A percentile compares a stretch with the other conserved stretches of the same genome.
Conservation (phyloP, 2,113 vertebrate species). For the Gnathonemus echidnorhynchus region DNA sequence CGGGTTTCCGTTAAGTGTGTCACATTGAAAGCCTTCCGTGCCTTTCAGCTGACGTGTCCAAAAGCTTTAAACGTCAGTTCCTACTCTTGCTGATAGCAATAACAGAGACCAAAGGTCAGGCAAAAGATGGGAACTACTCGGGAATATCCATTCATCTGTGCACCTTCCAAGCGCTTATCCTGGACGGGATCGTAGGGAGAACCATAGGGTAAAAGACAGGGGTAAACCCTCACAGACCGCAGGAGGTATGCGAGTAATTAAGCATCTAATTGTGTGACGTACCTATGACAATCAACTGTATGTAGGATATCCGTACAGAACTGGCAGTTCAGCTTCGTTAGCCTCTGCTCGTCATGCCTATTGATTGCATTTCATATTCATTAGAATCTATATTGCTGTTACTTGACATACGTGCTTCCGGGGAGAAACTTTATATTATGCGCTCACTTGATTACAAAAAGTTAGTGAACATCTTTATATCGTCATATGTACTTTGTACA, state of each 20-base stretch:
- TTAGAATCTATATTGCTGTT: background rate
- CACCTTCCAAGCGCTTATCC: background rate
- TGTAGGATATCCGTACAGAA: background rate
- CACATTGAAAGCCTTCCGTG: conserved; percentile 48
- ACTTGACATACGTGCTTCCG: background rate
- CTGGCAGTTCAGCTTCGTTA: background rate
- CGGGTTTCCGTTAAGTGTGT: conserved; percentile 41
- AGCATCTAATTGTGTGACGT: background rate
- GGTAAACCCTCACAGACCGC: background rate
- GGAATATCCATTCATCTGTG: background rate
- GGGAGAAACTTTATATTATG: background rate
- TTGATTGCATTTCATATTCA: background rate
- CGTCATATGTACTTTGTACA: background rate
- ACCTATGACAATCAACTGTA: background rate
- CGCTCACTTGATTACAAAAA: background rate
- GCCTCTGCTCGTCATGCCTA: background rate
- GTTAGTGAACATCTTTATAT: background rate
- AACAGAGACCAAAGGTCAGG: background rate
- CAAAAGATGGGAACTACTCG: background rate
- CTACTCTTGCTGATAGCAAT: background rate
- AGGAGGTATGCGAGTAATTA: background rate
- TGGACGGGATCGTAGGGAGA: background rate
- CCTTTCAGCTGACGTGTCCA: conserved; percentile 62
- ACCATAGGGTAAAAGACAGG: background rate
- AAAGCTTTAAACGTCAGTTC: conserved; percentile 28